Conservation (phyloP, 1,140 invertebrate genomes). For the Calosoma granatense region DNA sequence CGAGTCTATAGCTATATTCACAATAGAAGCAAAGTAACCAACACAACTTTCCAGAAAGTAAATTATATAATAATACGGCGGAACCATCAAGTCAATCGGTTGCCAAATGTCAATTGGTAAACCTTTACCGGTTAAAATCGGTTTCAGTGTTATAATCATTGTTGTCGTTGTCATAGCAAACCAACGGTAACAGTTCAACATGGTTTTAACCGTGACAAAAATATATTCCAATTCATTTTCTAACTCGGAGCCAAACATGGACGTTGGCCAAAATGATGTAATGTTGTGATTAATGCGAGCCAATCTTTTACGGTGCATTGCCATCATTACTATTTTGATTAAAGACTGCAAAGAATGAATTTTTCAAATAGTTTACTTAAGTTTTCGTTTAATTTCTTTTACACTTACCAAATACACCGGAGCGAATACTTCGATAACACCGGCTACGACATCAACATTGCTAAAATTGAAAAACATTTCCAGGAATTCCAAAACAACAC, state of each 20-base stretch:
- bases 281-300: background rate
- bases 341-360: background rate
- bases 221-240: background rate
- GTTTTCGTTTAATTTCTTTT: background rate
- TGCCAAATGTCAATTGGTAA: conserved; percentile 4
- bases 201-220: background rate
- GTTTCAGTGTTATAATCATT: background rate
- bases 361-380: no score
- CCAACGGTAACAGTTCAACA: background rate
- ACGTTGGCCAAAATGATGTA: background rate
- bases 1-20: background rate
- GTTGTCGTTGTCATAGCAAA: background rate
- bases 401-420: background rate
- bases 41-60: background rate
- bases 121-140: background rate
- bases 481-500: background rate
- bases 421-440: background rate
- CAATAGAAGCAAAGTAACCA: background rate
- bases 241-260: background rate
- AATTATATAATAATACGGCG: background rate
- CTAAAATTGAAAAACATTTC: background rate
- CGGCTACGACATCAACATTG: background rate
- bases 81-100: background rate
- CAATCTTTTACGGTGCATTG: background rate
- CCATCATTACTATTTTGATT: background rate